Base-by-base conservation (phyloP, 2,888 invertebrate species). In the Oscheius onirici region DNA sequence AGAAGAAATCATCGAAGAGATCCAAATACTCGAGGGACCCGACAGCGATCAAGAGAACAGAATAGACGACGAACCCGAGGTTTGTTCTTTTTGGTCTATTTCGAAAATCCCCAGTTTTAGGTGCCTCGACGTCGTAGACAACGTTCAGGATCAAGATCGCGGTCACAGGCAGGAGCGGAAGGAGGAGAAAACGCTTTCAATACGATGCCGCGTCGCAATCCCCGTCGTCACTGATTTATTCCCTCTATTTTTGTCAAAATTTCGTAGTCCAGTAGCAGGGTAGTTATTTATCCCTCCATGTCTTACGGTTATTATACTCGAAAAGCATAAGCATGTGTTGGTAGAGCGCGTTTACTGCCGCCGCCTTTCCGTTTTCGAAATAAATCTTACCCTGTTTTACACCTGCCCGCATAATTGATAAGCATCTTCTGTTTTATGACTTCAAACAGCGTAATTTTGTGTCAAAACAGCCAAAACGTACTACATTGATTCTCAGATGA, bases 131-230 rank as follows among this genome's bases (percentile, higher is more conserved):
- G 77, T 43, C 69, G 74, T 17, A 60, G 73, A 15, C 71, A 73
- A 3, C 57, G 76, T 15, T 74, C 76, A 3, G 49, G 77, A 17
- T 79, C 79, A 1, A 67, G 77, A 11, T 77, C 79, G 2, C 52
- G 77, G n/a, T 73, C 72, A 22, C 34, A 72, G 2, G 34, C 5
- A 34, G 34, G 34, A 34, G 34, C 34, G 58, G 77, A 79, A 49
- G 72, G 69, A 20, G 73, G 69, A 0, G 79, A 74, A 17, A 71
- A 60, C 28, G 67, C 73, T 24, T 79, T 76, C 71, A 71, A 76
- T 28, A 78, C 82, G 22, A 81, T 81, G 54, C 79, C 79, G 0
- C 76, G 79, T 17, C 71, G 77, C n/a, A 80, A 78, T 68, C 77
- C 80, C 6, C 71, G 78, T 58, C 73, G 76, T 52, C 65, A 72